These are phyloP conservation scores for Dasysyrphus tricinctus DNA, from an alignment of 2,888 invertebrate species.

Conservation along the genomic window DNA sequence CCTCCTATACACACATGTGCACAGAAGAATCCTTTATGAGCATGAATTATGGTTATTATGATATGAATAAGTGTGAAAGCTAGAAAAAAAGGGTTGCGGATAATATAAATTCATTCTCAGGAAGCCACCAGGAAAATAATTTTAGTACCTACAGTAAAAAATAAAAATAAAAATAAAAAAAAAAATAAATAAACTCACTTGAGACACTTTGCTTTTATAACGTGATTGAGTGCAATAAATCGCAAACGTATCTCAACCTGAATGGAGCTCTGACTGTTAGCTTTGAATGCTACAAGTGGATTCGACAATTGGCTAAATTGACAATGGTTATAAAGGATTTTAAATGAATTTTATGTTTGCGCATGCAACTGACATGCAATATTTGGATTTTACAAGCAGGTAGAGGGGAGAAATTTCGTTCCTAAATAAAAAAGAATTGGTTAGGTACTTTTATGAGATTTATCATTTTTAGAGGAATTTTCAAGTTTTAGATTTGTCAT, in stretches of 20 bases:
- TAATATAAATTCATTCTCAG: not conserved
- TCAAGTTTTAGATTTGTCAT: too few species aligned
- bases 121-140: not conserved
- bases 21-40: slow-evolving; percentile 8
- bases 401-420: not conserved
- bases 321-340: slow-evolving; percentile 37
- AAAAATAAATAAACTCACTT: slow-evolving; percentile 1
- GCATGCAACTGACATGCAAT: slow-evolving; percentile 33
- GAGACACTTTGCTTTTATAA: slow-evolving; percentile 46
- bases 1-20: too few species aligned
- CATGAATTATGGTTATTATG: slow-evolving; percentile 33
- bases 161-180: not conserved
- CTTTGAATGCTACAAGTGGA: slow-evolving; percentile 52
- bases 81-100: slow-evolving; percentile 12
- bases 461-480: too few species aligned
- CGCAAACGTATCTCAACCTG: slow-evolving; percentile 20
- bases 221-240: slow-evolving; percentile 67
- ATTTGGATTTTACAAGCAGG: not conserved
- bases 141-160: not conserved
- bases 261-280: slow-evolving; percentile 14
- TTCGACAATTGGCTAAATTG: slow-evolving; percentile 53
- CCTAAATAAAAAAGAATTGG: too few species aligned
- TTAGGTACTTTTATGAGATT: too few species aligned
- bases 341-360: slow-evolving; percentile 21
- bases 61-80: slow-evolving; percentile 50